These are phyloP conservation scores for Malurus alboscapulatus DNA, from an alignment of 2,113 vertebrate genomes.

Conservation along the genomic window DNA sequence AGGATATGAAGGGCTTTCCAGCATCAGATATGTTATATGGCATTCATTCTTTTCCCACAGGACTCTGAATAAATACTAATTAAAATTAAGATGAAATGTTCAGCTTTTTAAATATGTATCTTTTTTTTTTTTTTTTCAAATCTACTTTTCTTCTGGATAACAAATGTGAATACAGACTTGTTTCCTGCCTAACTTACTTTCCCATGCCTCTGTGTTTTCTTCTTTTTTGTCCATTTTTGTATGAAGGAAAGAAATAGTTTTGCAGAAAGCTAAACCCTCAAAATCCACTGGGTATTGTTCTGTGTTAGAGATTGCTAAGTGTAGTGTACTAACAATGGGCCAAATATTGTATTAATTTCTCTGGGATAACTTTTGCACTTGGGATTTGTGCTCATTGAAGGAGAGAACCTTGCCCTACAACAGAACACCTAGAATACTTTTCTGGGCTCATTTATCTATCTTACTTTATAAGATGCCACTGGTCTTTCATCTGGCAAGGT, in stretches of 20 bases:
- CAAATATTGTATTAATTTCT: background rate
- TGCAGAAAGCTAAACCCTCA: constrained; percentile 46
- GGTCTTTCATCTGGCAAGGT: background rate
- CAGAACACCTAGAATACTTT: background rate
- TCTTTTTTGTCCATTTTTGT: constrained; percentile 40
- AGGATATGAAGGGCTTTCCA: background rate
- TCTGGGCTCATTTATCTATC: background rate
- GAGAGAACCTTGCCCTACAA: background rate
- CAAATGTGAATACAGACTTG: constrained; percentile 43
- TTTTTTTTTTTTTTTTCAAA: background rate
- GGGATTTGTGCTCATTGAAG: background rate
- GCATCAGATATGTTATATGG: background rate
- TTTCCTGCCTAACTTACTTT: constrained; percentile 60
- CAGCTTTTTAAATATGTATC: background rate
- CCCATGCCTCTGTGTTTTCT: constrained; percentile 50
- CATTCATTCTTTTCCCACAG: constrained; percentile 2
- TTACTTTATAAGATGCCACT: background rate
- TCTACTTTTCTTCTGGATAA: constrained; percentile 31
- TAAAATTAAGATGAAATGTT: constrained; percentile 30
- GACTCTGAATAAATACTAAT: constrained; percentile 42
- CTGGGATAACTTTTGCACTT: background rate
- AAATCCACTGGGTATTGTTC: constrained; percentile 53
- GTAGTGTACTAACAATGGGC: background rate
- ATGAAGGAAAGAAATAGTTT: constrained; percentile 42
- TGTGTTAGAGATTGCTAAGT: constrained; percentile 22